Percentiles rank a stretch among this genome's conserved stretches.
phyloP scores from a whole-genome alignment of 2,888 invertebrate species.

The Orthosia cruda region DNA sequence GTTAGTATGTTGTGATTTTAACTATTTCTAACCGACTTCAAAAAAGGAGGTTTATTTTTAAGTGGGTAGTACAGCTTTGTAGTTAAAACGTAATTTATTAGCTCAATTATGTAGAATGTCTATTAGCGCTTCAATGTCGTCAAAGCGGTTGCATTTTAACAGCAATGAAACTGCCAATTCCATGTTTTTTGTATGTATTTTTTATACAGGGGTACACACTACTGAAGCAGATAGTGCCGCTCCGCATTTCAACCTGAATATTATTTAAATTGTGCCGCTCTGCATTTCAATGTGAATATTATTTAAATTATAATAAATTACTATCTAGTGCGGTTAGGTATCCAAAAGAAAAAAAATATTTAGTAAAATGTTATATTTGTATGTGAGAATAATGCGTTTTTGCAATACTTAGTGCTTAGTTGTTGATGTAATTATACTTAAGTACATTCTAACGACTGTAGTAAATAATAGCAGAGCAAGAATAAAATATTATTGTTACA shows the following conservation, averaged over 20 bases:
- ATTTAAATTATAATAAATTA: not conserved
- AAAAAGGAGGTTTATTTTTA: not conserved
- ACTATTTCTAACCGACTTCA: not conserved
- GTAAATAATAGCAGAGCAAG: conserved; percentile 14
- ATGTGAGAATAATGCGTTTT: conserved; percentile 30
- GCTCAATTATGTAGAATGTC: conserved; percentile 26
- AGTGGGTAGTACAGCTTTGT: conserved; percentile 39
- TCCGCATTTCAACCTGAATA: not conserved
- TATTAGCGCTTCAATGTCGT: conserved; percentile 22
- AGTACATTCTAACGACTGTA: conserved; percentile 47
- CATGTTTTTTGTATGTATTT: conserved; percentile 37
- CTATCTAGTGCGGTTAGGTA: not conserved
- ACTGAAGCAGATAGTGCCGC: not conserved
- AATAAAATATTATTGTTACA: conserved; percentile 53
- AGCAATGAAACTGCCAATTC: conserved; percentile 22
- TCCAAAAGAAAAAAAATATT: conserved; percentile 13
- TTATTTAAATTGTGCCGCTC: not conserved
- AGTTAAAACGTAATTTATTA: conserved; percentile 18
- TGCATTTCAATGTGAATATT: not conserved
- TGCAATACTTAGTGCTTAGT: conserved; percentile 36
- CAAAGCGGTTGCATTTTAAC: conserved; percentile 34
- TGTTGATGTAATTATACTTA: conserved; percentile 37
- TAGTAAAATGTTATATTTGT: conserved; percentile 24
- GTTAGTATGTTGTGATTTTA: conserved; percentile 40
- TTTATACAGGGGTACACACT: not conserved